Evolutionary conservation across 1,140 invertebrate species (phyloP).

Genomic region (Polypedilum pembai): DNA sequence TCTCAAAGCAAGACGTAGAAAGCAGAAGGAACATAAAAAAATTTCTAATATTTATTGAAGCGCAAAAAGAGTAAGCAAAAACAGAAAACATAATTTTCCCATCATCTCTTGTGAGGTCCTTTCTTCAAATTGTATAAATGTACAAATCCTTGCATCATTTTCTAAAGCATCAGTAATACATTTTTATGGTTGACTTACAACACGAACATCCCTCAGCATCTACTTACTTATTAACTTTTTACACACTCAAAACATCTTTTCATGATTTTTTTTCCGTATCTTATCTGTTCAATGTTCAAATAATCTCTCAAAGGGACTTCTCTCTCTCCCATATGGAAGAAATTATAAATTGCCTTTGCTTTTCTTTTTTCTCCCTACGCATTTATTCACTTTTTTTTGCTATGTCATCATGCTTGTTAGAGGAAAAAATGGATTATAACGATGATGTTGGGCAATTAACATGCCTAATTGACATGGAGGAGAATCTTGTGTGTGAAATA

Average conservation of each 20-base stretch:
- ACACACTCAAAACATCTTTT: background rate
- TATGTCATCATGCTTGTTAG: conserved; percentile 11
- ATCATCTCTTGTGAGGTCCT: conserved; percentile 6
- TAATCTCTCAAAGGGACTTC: background rate
- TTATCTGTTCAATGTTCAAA: background rate
- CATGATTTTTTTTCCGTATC: background rate
- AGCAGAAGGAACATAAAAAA: no score
- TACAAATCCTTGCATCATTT: background rate
- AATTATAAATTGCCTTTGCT: conserved; percentile 7
- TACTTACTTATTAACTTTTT: background rate
- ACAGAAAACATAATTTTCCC: background rate
- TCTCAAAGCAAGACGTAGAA: background rate
- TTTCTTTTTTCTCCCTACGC: background rate
- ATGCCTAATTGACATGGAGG: conserved; percentile 17
- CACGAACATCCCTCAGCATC: background rate
- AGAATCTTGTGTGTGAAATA: background rate
- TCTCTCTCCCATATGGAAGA: background rate
- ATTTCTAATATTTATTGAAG: conserved; percentile 9
- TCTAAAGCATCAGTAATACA: background rate
- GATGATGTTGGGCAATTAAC: conserved; percentile 16
- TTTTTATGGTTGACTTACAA: background rate
- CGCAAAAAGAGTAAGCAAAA: background rate
- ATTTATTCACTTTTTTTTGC: background rate
- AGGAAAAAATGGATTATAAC: conserved; percentile 6
- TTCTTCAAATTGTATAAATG: background rate